Evolutionary conservation across 2,113 vertebrate genomes (phyloP), one percentile per base, ranked within the genome.

Genomic region (Leptocoma aspasia): DNA sequence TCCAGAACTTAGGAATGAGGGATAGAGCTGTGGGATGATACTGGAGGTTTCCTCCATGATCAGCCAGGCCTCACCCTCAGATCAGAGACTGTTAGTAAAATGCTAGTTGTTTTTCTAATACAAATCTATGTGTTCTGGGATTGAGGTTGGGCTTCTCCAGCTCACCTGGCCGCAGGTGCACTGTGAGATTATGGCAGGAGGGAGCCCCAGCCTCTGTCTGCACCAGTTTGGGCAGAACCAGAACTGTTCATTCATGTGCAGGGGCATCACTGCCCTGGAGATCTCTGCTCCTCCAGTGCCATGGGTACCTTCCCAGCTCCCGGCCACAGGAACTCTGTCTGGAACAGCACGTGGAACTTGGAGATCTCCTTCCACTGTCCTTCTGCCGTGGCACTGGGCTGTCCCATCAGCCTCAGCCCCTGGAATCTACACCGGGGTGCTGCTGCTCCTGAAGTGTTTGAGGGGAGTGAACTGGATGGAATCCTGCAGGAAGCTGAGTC

Each of bases 101-200:
- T 30, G 19, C 11, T 57, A 0, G 0, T n/a, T 28, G 28, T 13
- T 41, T 81, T 91, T 82, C 17, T 81, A 10, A 16, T 1, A 1
- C 21, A 54, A 24, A 45, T 50, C 21, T 28, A 4, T 2, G 4
- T 42, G 45, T 76, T 76, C 24, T 45, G 42, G 9, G 28, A 2
- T 28, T 39, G 33, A 52, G 54, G 7, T 18, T 77, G 47, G 44
- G 21, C 68, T 28, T 70, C 63, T 30, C 6, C 37, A 41, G 31
- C 11, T 73, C 17, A 3, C 11, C 19, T 47, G 44, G 53, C 52
- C 13, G 6, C 42, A 41, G 69, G 20, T 56, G 24, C 1, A 0
- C 33, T 44, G 7, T 84, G 35, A 7, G 9, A 4, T 56, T 15
- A 19, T 28, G 23, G 35, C 28, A 72, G 72, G 59, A 77, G n/a